These are phyloP conservation scores for Argopecten irradians DNA, from an alignment of 1,140 invertebrate species.

Conservation along the genomic window DNA sequence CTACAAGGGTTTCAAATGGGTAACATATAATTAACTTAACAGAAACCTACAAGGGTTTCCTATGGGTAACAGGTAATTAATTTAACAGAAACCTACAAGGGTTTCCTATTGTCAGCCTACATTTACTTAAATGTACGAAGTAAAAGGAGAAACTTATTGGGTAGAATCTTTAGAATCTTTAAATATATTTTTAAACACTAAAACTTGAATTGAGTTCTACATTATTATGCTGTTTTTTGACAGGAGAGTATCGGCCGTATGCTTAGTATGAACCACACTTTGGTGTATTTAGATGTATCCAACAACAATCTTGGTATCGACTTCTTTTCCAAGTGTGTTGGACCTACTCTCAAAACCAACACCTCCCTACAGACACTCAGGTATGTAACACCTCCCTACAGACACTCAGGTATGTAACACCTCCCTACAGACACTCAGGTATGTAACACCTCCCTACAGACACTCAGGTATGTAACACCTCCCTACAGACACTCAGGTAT, in stretches of 20 bases:
- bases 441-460: not conserved
- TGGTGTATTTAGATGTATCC: constrained; percentile 68
- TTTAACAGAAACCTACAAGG: no score
- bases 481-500: no score
- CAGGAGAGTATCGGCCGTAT: constrained; percentile 66
- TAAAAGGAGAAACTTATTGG: no score
- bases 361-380: constrained; percentile 60
- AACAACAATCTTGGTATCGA: constrained; percentile 70
- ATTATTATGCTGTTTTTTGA: not conserved
- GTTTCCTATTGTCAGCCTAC: no score
- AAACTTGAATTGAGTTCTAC: no score
- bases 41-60: no score
- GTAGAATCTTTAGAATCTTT: no score
- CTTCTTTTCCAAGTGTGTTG: constrained; percentile 69
- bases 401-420: not conserved
- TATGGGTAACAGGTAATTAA: no score
- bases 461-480: not conserved
- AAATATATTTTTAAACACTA: no score
- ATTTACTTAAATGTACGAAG: no score
- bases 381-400: constrained; percentile 41
- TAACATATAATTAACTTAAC: no score
- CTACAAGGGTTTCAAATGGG: no score
- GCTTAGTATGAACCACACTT: constrained; percentile 58
- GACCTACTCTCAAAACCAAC: constrained; percentile 65
- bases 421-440: not conserved